Evolutionary conservation across 2,888 invertebrate genomes (phyloP).

Genomic region (Flexamia atlantica): DNA sequence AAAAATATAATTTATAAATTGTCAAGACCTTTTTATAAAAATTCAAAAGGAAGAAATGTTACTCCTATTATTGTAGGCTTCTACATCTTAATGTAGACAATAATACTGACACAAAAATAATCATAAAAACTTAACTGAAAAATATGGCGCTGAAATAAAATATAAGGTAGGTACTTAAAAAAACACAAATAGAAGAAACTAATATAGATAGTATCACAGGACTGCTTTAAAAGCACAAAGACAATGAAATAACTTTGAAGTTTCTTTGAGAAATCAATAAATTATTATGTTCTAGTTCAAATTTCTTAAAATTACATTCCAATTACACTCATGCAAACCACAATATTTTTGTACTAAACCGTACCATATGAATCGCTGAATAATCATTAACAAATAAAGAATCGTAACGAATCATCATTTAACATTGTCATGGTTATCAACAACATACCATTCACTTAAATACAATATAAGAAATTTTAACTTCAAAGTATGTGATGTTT

Average conservation of each 20-base stretch:
- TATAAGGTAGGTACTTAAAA: neutral
- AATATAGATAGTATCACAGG: conserved; percentile 24
- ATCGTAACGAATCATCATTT: too few species aligned
- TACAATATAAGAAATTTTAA: too few species aligned
- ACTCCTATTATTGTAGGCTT: neutral
- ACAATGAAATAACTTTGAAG: neutral
- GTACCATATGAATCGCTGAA: too few species aligned
- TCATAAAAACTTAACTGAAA: conserved; percentile 12
- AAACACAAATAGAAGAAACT: neutral
- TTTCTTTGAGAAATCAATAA: neutral
- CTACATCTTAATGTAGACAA: conserved; percentile 3
- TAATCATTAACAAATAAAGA: too few species aligned
- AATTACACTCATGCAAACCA: neutral
- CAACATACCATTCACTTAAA: too few species aligned
- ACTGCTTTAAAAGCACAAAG: conserved; percentile 21
- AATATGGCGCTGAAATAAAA: conserved; percentile 1
- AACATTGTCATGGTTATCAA: too few species aligned
- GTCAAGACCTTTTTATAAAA: neutral
- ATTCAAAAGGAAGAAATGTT: neutral
- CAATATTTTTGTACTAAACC: neutral
- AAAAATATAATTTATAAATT: neutral
- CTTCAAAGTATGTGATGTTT: too few species aligned
- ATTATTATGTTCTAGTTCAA: neutral
- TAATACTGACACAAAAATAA: conserved; percentile 11
- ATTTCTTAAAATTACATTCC: neutral